A percentile compares a stretch with the other conserved stretches of the same genome.
Conservation (phyloP, 2,113 vertebrate species). For the Oncorhynchus mykiss region DNA sequence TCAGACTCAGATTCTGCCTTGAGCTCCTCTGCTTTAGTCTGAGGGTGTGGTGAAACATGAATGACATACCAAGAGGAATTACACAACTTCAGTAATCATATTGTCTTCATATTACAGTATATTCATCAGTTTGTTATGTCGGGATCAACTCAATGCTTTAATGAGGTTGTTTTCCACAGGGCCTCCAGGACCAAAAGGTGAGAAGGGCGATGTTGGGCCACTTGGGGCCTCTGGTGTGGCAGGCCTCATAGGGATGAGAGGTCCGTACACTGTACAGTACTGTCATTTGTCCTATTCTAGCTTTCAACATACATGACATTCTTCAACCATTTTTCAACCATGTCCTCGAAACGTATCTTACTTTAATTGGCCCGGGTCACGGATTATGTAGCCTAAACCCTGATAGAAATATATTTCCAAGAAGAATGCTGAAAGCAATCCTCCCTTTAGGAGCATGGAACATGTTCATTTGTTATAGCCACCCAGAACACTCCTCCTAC, state of each 20-base stretch:
- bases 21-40: constrained; percentile 4
- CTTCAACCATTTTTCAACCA: constrained; percentile 17
- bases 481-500: no score
- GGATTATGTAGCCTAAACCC: no score
- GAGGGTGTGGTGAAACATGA: not conserved
- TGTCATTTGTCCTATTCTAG: constrained; percentile 40
- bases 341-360: not conserved
- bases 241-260: constrained; percentile 85
- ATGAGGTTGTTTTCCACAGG: constrained; percentile 68
- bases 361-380: not conserved
- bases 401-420: not conserved
- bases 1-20: constrained; percentile 28
- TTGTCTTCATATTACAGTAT: constrained; percentile 16
- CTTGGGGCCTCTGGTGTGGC: constrained; percentile 79
- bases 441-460: not conserved
- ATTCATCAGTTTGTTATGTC: not conserved
- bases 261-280: constrained; percentile 70
- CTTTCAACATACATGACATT: not conserved
- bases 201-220: constrained; percentile 84
- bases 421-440: not conserved
- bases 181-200: constrained; percentile 91
- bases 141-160: not conserved
- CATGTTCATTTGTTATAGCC: not conserved
- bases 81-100: constrained; percentile 17
- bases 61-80: not conserved